phyloP scores from a whole-genome alignment of 2,888 invertebrate species.

The Rhamnusium bicolor region DNA sequence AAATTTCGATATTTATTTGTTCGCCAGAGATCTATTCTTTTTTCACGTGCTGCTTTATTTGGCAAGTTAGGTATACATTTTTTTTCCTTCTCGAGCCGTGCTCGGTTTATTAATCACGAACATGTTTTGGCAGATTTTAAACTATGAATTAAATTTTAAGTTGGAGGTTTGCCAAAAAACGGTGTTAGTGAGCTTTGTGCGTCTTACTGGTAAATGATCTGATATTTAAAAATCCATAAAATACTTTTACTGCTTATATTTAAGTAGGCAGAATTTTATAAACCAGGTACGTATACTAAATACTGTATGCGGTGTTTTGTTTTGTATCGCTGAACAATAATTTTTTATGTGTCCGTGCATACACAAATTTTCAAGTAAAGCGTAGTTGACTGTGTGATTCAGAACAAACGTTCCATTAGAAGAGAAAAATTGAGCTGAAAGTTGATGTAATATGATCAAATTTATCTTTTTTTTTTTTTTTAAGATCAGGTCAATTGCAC shows the following conservation, averaged over 20 bases:
- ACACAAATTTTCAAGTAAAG: no score
- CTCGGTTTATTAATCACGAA: conserved; percentile 21
- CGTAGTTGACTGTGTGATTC: no score
- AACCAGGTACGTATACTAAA: conserved; percentile 9
- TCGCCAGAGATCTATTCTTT: not conserved
- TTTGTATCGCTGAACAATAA: not conserved
- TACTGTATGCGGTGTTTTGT: not conserved
- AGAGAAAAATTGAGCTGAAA: no score
- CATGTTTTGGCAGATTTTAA: conserved; percentile 31
- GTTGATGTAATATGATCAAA: no score
- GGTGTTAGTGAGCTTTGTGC: conserved; percentile 15
- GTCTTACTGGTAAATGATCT: conserved; percentile 1
- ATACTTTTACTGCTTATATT: conserved; percentile 11
- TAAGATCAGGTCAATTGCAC: no score
- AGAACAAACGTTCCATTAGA: no score
- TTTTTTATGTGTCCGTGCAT: no score
- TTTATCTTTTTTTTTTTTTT: no score
- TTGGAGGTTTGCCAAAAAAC: conserved; percentile 13
- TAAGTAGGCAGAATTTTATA: not conserved
- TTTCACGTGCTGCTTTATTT: conserved; percentile 26
- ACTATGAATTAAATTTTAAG: conserved; percentile 28
- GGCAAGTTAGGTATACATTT: conserved; percentile 1
- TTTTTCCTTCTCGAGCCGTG: conserved; percentile 17
- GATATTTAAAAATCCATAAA: conserved; percentile 22
- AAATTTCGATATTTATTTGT: conserved; percentile 6